Percentiles rank a stretch among this genome's conserved stretches.
phyloP scores from a whole-genome alignment of 2,888 invertebrate genomes.

The Tetragonisca angustula region DNA sequence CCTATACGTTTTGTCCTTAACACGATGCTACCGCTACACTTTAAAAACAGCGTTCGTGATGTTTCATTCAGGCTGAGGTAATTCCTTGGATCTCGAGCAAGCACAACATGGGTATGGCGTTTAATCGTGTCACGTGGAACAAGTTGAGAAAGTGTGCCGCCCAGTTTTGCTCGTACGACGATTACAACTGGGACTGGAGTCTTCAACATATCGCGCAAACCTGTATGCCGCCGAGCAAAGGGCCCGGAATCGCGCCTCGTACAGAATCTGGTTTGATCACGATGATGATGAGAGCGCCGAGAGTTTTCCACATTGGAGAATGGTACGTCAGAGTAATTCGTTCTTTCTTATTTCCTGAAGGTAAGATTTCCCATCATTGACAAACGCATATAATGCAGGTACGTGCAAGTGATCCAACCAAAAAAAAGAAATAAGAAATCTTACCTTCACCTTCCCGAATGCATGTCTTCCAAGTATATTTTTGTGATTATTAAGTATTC shows the following conservation, averaged over 20 bases:
- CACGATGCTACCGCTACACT: neutral
- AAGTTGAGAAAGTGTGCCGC: slow-evolving; percentile 92
- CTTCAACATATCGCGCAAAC: slow-evolving; percentile 95
- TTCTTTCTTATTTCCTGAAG: neutral
- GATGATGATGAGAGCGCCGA: slow-evolving; percentile 95
- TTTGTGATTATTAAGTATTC: neutral
- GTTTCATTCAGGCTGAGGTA: slow-evolving; percentile 90
- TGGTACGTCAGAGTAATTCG: slow-evolving; percentile 89
- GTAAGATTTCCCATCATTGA: too few relatives aligned
- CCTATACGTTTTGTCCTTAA: neutral
- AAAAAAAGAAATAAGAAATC: neutral
- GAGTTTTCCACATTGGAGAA: slow-evolving; percentile 99
- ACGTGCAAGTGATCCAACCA: too few relatives aligned
- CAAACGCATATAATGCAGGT: too few relatives aligned
- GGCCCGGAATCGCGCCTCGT: slow-evolving; percentile 82
- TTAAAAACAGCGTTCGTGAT: neutral
- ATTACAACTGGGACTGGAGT: slow-evolving; percentile 99
- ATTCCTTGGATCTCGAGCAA: slow-evolving; percentile 98
- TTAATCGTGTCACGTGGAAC: slow-evolving; percentile 95
- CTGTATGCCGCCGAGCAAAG: slow-evolving; percentile 88
- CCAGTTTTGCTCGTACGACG: slow-evolving; percentile 97
- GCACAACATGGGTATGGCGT: slow-evolving; percentile 99
- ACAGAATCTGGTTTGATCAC: slow-evolving; percentile 88
- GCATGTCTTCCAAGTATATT: neutral
- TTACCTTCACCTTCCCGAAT: neutral